phyloP scores from a whole-genome alignment of 2,113 vertebrate species.

The Felis chaus region DNA sequence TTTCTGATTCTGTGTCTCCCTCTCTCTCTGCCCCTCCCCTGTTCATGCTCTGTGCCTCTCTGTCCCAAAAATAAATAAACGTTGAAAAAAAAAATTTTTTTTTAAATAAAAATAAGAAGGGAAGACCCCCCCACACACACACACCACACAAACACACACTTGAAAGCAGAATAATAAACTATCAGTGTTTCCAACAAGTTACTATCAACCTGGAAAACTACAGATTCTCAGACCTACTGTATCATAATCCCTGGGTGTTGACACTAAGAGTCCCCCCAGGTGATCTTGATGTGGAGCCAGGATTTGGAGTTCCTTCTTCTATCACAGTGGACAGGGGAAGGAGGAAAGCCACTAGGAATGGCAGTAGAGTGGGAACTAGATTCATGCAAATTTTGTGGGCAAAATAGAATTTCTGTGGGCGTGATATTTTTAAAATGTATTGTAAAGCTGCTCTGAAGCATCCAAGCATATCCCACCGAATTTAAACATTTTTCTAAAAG shows the following conservation, averaged over 20 bases:
- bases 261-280: background rate
- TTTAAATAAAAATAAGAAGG: constrained; percentile 19
- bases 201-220: background rate
- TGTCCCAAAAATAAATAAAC: no score
- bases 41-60: no score
- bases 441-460: constrained; percentile 67
- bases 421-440: constrained; percentile 76
- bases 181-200: background rate
- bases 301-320: background rate
- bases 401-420: constrained; percentile 78
- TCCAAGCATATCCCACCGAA: constrained; percentile 72
- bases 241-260: background rate
- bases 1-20: no score
- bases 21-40: no score
- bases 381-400: constrained; percentile 79
- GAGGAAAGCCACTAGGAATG: constrained; percentile 53
- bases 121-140: background rate
- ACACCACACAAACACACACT: background rate
- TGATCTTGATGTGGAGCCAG: background rate
- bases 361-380: constrained; percentile 71
- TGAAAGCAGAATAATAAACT: constrained; percentile 13
- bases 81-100: no score
- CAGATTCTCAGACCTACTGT: background rate
- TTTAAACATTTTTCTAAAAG: constrained; percentile 58
- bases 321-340: background rate